Evolutionary conservation across 2,888 invertebrate genomes (phyloP).

Genomic region (Timema podura): DNA sequence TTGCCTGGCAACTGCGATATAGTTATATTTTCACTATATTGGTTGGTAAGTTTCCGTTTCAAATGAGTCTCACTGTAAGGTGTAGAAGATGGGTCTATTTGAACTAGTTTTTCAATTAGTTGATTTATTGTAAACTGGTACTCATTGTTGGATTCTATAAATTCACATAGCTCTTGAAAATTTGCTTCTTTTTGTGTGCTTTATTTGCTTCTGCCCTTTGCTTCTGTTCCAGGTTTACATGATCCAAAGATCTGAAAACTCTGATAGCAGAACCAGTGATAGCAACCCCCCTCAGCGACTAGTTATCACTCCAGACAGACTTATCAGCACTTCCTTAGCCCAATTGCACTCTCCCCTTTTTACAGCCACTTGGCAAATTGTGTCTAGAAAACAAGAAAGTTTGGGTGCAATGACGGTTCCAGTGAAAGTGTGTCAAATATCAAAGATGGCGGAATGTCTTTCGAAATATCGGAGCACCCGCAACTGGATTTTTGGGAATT

Average conservation of each 20-base stretch:
- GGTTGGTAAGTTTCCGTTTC: background rate
- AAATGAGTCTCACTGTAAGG: constrained; percentile 7
- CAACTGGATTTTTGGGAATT: constrained; percentile 3
- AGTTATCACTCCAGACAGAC: background rate
- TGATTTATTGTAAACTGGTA: constrained; percentile 7
- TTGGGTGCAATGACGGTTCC: background rate
- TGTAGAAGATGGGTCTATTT: background rate
- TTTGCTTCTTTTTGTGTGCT: background rate
- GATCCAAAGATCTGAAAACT: background rate
- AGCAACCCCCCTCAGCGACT: constrained; percentile 9
- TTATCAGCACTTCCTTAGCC: constrained; percentile 7
- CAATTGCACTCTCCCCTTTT: constrained; percentile 4
- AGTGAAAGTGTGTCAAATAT: background rate
- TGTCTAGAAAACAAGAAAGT: background rate
- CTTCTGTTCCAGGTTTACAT: background rate
- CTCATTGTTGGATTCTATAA: background rate
- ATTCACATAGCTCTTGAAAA: constrained; percentile 5
- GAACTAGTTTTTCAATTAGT: background rate
- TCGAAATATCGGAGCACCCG: constrained; percentile 3
- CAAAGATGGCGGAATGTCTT: background rate
- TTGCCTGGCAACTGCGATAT: constrained; percentile 11
- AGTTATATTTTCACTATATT: constrained; percentile 12
- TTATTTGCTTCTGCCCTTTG: background rate
- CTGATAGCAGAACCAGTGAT: constrained; percentile 6
- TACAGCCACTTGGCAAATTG: background rate